Evolutionary conservation across 1,140 invertebrate species (phyloP).

Genomic region (Dufourea novaeangliae): DNA sequence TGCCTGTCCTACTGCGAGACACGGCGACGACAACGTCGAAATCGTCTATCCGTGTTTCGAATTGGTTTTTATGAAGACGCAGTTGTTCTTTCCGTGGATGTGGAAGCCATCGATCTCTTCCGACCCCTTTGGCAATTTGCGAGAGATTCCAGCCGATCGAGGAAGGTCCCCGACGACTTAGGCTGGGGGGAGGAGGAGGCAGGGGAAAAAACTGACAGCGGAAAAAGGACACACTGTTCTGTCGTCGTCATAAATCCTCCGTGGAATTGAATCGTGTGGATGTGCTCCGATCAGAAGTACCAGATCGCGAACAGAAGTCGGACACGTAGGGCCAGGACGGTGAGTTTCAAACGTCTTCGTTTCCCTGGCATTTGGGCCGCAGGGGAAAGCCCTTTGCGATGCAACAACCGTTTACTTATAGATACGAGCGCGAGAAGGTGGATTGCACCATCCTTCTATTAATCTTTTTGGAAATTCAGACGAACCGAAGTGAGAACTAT

Average conservation of each 20-base stretch:
- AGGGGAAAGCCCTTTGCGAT: not conserved
- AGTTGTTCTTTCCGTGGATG: not conserved
- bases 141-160: slow-evolving; percentile 9
- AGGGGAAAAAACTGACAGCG: not conserved
- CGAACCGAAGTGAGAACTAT: not conserved
- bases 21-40: too few species aligned
- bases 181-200: too few species aligned
- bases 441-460: not conserved
- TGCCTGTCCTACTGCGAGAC: too few species aligned
- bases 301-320: not conserved
- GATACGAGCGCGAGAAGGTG: not conserved
- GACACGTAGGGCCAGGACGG: not conserved
- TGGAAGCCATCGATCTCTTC: slow-evolving; percentile 6
- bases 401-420: not conserved
- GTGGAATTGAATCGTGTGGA: not conserved
- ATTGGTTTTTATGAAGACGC: not conserved
- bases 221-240: not conserved
- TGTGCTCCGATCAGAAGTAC: slow-evolving; percentile 4
- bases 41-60: not conserved
- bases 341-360: not conserved
- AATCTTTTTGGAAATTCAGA: not conserved
- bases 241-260: slow-evolving; percentile 11
- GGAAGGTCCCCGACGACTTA: not conserved
- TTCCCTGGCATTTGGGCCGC: too few species aligned
- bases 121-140: slow-evolving; percentile 19